Base-by-base conservation (phyloP, 2,113 vertebrate genomes). In the Myocastor coypus region DNA sequence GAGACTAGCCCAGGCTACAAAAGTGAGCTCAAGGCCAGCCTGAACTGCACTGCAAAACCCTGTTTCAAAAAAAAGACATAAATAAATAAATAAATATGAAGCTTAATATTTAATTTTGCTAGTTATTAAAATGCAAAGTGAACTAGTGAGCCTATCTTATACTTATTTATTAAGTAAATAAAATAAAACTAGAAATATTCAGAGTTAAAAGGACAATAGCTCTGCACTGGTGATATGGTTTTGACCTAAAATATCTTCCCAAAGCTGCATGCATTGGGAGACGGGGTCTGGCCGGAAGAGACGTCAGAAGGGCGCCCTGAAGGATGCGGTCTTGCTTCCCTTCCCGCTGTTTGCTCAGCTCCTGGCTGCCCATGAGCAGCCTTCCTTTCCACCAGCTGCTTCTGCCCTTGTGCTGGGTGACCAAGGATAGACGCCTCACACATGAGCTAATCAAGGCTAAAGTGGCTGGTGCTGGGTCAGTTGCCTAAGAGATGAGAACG, bases 111-210 rank as follows among this genome's bases (percentile, higher is more conserved):
- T 2, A 80, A 55, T 37, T 22, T 95, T 30, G n/a, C 57, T 85
- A 68, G 30, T 61, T 26, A 91, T 82, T 69, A 89, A 89, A 94
- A 83, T 92, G 81, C 3, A 89, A 89, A 63, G 93, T 69, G 91
- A 95, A 95, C 63, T 61, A 82, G 46, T 80, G 69, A 57, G 77
- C 78, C 57, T 87, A 73, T n/a, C 94, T 71, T 86, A 78, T 28
- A 87, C 16, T 24, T 83, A 66, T 82, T 5, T 32, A 26, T 63
- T 73, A 55, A 40, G 20, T 68, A 80, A 87, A 92, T 69, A 59
- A 81, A 90, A 73, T 73, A 81, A 68, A 69, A 34, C 28, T n/a
- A 61, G 1, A 24, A 75, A 73, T 37, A 40, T 73, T 73, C 37
- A 30, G 59, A 89, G 22, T 13, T 77, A 30, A 61, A 71, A 68